Conservation (phyloP, 2,113 vertebrate genomes). For the Macquaria ambigua region DNA sequence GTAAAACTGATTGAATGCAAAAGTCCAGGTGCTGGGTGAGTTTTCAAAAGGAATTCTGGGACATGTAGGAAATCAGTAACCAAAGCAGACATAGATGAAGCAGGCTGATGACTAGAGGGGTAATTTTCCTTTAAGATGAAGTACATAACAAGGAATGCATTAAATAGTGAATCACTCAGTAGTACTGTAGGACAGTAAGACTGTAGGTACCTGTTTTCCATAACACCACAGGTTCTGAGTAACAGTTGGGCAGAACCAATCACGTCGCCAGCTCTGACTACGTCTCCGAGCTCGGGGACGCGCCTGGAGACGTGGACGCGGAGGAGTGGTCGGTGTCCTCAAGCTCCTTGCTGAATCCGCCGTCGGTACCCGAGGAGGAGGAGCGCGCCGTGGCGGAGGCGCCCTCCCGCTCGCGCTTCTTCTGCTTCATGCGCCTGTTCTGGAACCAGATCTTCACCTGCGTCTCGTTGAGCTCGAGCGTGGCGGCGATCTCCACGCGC, state of each 20-base stretch:
- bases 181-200: neutral
- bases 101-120: neutral
- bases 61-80: constrained; percentile 1
- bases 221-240: neutral
- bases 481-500: constrained; percentile 95
- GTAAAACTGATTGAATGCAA: neutral
- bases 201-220: neutral
- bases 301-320: constrained; percentile 91
- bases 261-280: constrained; percentile 19
- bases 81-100: neutral
- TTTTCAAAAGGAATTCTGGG: neutral
- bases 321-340: constrained; percentile 91
- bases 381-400: constrained; percentile 68
- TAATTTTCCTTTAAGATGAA: neutral
- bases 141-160: neutral
- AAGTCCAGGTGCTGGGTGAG: neutral
- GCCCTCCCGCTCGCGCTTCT: constrained; percentile 94
- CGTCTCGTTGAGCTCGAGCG: constrained; percentile 95
- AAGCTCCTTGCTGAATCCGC: constrained; percentile 82
- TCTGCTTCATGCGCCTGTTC: constrained; percentile 98
- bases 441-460: constrained; percentile 99
- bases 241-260: neutral
- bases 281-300: constrained; percentile 91
- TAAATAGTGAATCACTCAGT: neutral
- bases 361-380: constrained; percentile 49